phyloP scores from a whole-genome alignment of 2,888 invertebrate genomes.

The Danaus chrysippus region DNA sequence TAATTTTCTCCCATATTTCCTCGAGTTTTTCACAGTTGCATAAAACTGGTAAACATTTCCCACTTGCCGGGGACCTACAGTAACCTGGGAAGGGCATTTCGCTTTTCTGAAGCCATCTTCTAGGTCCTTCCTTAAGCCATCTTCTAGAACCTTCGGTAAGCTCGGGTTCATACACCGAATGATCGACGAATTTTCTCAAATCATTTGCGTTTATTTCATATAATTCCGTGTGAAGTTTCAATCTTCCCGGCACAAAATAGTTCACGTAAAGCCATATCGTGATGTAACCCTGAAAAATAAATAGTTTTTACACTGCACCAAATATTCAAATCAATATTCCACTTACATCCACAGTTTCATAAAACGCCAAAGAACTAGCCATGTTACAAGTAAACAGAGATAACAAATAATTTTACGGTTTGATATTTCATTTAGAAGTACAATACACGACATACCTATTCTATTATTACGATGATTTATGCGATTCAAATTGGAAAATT shows the following conservation, averaged over 20 bases:
- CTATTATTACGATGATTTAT: no score
- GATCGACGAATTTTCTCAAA: conserved; percentile 34
- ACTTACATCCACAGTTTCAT: conserved; percentile 8
- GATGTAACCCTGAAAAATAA: conserved; percentile 47
- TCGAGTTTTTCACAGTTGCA: conserved; percentile 56
- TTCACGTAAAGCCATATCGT: conserved; percentile 49
- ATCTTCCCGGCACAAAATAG: conserved; percentile 52
- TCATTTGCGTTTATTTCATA: conserved; percentile 37
- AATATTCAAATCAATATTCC: not conserved
- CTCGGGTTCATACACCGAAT: conserved; percentile 22
- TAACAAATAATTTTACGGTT: not conserved
- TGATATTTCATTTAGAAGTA: not conserved
- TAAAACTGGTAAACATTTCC: conserved; percentile 46
- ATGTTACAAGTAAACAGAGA: conserved; percentile 8
- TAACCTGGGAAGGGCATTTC: conserved; percentile 67
- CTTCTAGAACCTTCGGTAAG: conserved; percentile 40
- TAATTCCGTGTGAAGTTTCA: conserved; percentile 41
- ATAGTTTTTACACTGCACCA: conserved; percentile 10
- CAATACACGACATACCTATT: no score
- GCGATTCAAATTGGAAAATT: no score
- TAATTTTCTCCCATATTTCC: conserved; percentile 45
- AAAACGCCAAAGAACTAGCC: conserved; percentile 1
- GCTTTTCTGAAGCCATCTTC: conserved; percentile 48
- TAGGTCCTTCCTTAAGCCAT: conserved; percentile 46
- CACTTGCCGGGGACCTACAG: conserved; percentile 58